Percentiles rank a stretch among this genome's conserved stretches.
Conservation (phyloP, 2,113 vertebrate species). For the Lichenostomus cassidix region DNA sequence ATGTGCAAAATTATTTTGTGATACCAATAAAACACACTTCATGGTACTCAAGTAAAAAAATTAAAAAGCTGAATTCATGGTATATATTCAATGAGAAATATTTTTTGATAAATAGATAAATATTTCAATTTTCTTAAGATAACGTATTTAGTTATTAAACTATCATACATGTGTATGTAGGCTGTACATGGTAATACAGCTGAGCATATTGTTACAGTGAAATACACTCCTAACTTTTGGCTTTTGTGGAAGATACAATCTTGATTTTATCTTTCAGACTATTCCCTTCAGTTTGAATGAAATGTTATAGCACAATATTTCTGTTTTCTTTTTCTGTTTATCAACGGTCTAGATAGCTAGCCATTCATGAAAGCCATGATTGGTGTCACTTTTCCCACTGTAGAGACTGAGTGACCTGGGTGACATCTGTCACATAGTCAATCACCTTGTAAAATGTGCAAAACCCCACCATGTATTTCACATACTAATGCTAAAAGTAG, state of each 20-base stretch:
- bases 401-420: not conserved
- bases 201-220: not conserved
- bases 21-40: not conserved
- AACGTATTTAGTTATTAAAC: not conserved
- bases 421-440: not conserved
- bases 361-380: not conserved
- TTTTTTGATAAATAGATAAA: not conserved
- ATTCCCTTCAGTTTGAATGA: not conserved
- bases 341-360: not conserved
- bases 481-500: not conserved
- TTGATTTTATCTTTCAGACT: not conserved
- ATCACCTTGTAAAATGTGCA: not conserved
- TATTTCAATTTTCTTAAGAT: not conserved
- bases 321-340: not conserved
- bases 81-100: not conserved
- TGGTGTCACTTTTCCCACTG: not conserved
- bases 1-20: not conserved
- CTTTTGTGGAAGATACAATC: not conserved
- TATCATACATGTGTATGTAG: not conserved
- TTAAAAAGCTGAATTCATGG: not conserved
- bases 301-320: not conserved
- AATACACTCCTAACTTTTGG: not conserved
- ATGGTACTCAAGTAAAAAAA: not conserved
- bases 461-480: not conserved
- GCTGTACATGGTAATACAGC: not conserved